These are phyloP conservation scores for Henricia sp. DNA, from an alignment of 53 echinoderm and acorn worm genomes.

Conservation along the genomic window DNA sequence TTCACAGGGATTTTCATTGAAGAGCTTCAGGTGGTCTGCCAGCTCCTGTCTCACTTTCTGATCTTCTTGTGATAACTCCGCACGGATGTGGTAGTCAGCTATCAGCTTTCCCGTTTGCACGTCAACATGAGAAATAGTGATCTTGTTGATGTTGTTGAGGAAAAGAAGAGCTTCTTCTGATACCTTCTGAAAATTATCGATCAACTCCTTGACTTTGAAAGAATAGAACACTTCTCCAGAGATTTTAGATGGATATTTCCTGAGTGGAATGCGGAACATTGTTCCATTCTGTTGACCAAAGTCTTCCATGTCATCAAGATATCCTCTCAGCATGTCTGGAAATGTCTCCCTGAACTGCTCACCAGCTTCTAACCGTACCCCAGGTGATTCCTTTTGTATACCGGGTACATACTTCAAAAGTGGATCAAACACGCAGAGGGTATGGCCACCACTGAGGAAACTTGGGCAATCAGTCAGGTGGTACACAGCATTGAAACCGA, in stretches of 20 bases:
- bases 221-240: slow-evolving; percentile 28
- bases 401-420: slow-evolving; percentile 68
- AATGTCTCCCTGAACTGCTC: slow-evolving; percentile 21
- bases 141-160: slow-evolving; percentile 76
- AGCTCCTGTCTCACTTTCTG: slow-evolving; percentile 15
- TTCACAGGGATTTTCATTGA: not conserved
- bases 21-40: slow-evolving; percentile 23
- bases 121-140: slow-evolving; percentile 70
- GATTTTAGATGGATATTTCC: slow-evolving; percentile 58
- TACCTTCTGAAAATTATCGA: slow-evolving; percentile 63
- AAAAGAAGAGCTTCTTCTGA: slow-evolving; percentile 71
- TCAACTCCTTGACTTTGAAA: slow-evolving; percentile 8
- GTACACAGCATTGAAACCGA: slow-evolving; percentile 92
- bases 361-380: slow-evolving; percentile 51
- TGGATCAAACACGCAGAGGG: slow-evolving; percentile 84
- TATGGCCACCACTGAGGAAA: slow-evolving; percentile 74
- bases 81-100: slow-evolving; percentile 42
- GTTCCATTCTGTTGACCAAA: slow-evolving; percentile 56
- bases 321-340: slow-evolving; percentile 71
- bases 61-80: slow-evolving; percentile 47
- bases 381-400: slow-evolving; percentile 60
- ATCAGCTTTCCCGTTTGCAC: slow-evolving; percentile 24
- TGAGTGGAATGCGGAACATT: slow-evolving; percentile 86
- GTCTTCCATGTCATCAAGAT: slow-evolving; percentile 57
- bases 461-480: slow-evolving; percentile 94